Evolutionary conservation across 2,113 vertebrate genomes (phyloP), one percentile per base, ranked within the genome.

Genomic region (Jaculus jaculus): DNA sequence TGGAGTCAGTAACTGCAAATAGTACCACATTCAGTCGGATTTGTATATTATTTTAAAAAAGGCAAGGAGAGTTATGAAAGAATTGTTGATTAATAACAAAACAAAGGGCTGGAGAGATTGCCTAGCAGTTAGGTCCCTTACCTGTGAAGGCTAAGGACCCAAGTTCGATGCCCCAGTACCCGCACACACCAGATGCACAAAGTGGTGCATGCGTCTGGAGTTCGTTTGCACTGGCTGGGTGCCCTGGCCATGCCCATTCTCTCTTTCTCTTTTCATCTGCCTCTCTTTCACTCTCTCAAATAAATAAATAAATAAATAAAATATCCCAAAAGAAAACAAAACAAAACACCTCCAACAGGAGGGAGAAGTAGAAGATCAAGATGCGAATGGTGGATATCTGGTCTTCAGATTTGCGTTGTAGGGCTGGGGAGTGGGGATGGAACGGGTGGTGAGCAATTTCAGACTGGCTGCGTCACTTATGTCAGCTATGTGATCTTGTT

Each of bases 1-100:
- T 34, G 28, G 7, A 54, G 58, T 58, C n/a, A 78, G 54, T 54
- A 58, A 85, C 42, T 87, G 42, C 8, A 66, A 71, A 28, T 63
- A 28, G 65, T 30, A 81, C 11, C 17, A 47, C 15, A 30, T 1
- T 37, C 37, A n/a, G 47, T 23, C 34, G 28, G 39, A n/a, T 61
- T 82, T 93, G 61, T 34, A 54, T 58, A 68, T 90, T n/a, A n/a
- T 54, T 54, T 15, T 15, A 61, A 47, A 54, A 94, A 95, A n/a
- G 51, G 20, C 34, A 88, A 92, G 60, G 65, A 39, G 7, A 87
- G 51, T 6, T 32, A 4, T 74, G 61, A 90, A 75, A 34, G 51
- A 24, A 32, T 87, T 32, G 54, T 74, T 63, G 20, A 63, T 63
- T 21, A 63, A 24, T 4, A 23, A 21, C 24, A 63, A 63, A 63